Evolutionary conservation across 2,888 invertebrate genomes (phyloP).

Genomic region (Sphinx pinastri): DNA sequence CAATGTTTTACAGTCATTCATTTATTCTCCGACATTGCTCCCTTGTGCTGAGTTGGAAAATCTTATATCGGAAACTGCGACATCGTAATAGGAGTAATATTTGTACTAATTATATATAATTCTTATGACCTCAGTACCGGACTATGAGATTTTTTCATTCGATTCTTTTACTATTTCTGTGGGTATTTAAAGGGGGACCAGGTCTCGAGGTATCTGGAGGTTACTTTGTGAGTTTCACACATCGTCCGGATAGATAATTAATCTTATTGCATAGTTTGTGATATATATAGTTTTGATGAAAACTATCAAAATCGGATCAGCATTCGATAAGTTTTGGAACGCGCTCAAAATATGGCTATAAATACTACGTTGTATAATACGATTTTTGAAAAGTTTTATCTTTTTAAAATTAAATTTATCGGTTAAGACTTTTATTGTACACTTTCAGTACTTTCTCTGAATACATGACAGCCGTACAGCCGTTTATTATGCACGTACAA

Average conservation of each 20-base stretch:
- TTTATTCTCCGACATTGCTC: too few species aligned
- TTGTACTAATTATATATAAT: too few species aligned
- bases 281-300: conserved; percentile 1
- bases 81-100: too few species aligned
- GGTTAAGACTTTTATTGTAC: too few species aligned
- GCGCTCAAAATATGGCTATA: conserved; percentile 11
- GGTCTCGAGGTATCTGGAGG: conserved; percentile 2
- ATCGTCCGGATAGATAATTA: conserved; percentile 2
- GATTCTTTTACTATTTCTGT: neutral
- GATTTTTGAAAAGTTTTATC: neutral
- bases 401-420: neutral
- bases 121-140: too few species aligned
- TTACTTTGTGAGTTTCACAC: neutral
- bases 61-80: too few species aligned
- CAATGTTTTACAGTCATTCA: too few species aligned
- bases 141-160: too few species aligned
- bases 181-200: neutral
- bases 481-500: too few species aligned
- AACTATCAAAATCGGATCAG: conserved; percentile 1
- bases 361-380: neutral
- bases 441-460: too few species aligned
- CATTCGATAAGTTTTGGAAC: neutral
- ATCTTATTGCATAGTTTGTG: neutral
- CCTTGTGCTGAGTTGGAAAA: too few species aligned
- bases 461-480: too few species aligned